Evolutionary conservation across 2,797 vertebrate genomes (phyloP), one percentile per base, ranked within the genome.

Genomic region (Channa striata): DNA sequence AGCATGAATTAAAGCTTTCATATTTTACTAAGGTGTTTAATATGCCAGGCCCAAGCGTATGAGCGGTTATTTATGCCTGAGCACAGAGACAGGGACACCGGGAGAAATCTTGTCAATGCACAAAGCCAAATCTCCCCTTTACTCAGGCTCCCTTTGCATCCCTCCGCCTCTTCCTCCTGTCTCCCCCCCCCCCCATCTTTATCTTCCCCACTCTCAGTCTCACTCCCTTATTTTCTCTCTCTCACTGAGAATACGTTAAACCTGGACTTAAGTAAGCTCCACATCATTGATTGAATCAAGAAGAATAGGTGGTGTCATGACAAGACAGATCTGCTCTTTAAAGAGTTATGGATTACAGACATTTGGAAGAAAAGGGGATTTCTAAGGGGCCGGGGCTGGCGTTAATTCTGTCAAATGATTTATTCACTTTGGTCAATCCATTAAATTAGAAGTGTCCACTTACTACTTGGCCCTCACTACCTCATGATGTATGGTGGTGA

Each of bases 331-430:
- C 74, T 65, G 64, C 80, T 88, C 82, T 78, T 83, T 83, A 75
- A 87, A 72, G 67, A 65, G 21, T 88, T 87, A 91, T 89, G 78
- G 88, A 90, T 90, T 78, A 58, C 85, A 76, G 78, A 72, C 82
- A 83, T 91, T 89, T 83, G 67, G 80, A 69, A 56, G 68, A 84
- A 81, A 78, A 60, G 53, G 47, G 74, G 72, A 43, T 78, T 78
- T 84, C 66, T 64, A 46, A 73, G 56, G 63, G 50, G 30, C 72
- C 1, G 0, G 47, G 57, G 39, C 67, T 58, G 74, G 68, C 77
- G 46, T 83, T 85, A 85, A 80, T 79, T 86, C 74, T 64, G 44
- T 69, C 71, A 72, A 72, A 85, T 88, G 74, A 89, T 90, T 90
- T 85, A 91, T 85, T 81, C 54, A 53, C 56, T 69, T 42, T 65